Percentiles rank a stretch among this genome's conserved stretches.
These are phyloP conservation scores for Brachyrhaphis roseni DNA, from an alignment of 2,797 vertebrate species.

Conservation along the genomic window DNA sequence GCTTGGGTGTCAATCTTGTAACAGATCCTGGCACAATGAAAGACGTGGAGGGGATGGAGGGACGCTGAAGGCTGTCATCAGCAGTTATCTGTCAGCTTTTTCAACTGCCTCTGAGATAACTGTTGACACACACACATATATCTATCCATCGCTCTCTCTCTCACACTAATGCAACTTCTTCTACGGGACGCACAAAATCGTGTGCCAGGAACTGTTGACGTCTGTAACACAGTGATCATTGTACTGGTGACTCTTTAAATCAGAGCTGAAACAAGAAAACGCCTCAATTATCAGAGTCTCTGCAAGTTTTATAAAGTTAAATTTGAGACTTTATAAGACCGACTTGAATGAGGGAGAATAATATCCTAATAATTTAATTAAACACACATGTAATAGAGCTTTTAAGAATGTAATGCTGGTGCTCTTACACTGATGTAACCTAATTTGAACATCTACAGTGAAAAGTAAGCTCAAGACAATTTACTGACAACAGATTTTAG, in stretches of 20 bases:
- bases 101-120: conserved; percentile 57
- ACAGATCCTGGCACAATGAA: conserved; percentile 6
- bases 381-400: background rate
- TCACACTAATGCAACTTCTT: conserved; percentile 52
- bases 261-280: conserved; percentile 53
- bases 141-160: conserved; percentile 19
- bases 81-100: conserved; percentile 33
- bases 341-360: background rate
- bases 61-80: conserved; percentile 9
- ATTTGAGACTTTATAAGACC: background rate
- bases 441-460: background rate
- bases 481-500: conserved; percentile 2
- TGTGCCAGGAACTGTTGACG: conserved; percentile 73
- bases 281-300: background rate
- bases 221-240: conserved; percentile 73
- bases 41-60: rapidly evolving
- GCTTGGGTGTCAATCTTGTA: conserved; percentile 6
- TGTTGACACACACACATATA: conserved; percentile 31
- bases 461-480: background rate
- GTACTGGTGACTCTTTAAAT: conserved; percentile 69
- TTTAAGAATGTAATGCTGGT: background rate
- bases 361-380: background rate
- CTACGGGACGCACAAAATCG: conserved; percentile 63
- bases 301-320: background rate
- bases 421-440: background rate